phyloP scores from a whole-genome alignment of 2,888 invertebrate genomes.

The Chaetoderma sp. region DNA sequence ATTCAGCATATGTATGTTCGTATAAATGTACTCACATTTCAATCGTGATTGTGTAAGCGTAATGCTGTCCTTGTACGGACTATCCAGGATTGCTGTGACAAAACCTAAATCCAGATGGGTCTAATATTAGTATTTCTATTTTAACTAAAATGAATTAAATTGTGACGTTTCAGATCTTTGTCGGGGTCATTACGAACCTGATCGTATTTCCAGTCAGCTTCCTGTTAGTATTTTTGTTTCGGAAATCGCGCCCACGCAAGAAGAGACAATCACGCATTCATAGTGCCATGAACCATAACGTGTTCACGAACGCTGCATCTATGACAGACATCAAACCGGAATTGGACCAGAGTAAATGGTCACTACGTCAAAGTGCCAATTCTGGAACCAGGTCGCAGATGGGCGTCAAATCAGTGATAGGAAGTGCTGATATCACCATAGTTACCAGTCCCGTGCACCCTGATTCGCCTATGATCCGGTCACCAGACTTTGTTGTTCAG shows the following conservation, averaged over 20 bases:
- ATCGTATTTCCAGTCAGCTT: constrained; percentile 70
- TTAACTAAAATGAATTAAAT: too few relatives aligned
- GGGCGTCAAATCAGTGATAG: not conserved
- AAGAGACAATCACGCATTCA: constrained; percentile 61
- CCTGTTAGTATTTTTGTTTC: constrained; percentile 69
- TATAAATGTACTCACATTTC: too few relatives aligned
- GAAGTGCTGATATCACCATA: not conserved
- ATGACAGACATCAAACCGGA: constrained; percentile 41
- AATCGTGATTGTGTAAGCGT: too few relatives aligned
- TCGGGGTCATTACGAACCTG: constrained; percentile 69
- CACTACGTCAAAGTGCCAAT: not conserved
- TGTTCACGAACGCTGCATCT: constrained; percentile 5
- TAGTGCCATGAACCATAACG: constrained; percentile 50
- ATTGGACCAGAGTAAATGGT: constrained; percentile 15
- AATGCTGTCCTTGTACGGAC: too few relatives aligned
- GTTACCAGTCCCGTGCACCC: constrained; percentile 24
- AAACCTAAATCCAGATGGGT: too few relatives aligned
- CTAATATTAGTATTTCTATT: too few relatives aligned
- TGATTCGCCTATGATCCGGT: constrained; percentile 36
- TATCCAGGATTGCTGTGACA: too few relatives aligned
- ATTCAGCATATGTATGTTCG: too few relatives aligned
- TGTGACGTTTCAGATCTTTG: constrained; percentile 69
- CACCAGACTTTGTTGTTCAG: not conserved
- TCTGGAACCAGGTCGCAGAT: not conserved
- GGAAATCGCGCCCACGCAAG: constrained; percentile 66